Evolutionary conservation across 1,140 invertebrate genomes (phyloP).

Genomic region (Pseudachorutes palmiensis): DNA sequence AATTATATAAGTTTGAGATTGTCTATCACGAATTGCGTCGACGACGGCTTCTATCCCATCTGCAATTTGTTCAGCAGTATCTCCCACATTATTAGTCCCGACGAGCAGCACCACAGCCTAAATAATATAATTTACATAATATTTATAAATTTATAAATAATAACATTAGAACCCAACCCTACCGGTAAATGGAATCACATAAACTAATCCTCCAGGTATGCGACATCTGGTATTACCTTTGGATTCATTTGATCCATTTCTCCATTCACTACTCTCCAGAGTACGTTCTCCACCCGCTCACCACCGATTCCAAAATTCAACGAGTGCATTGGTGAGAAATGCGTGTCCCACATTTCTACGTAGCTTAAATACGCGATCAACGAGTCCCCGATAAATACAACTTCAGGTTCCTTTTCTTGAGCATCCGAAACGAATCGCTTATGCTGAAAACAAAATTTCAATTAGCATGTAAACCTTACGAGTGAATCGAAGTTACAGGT

Average conservation of each 20-base stretch:
- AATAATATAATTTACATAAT: slow-evolving; percentile 38
- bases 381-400: slow-evolving; percentile 83
- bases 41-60: slow-evolving; percentile 72
- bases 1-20: slow-evolving; percentile 67
- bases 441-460: slow-evolving; percentile 20
- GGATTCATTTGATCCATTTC: slow-evolving; percentile 78
- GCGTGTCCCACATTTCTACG: slow-evolving; percentile 69
- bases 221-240: no score
- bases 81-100: slow-evolving; percentile 75
- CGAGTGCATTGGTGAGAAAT: slow-evolving; percentile 62
- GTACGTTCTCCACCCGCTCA: slow-evolving; percentile 75
- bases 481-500: no score
- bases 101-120: slow-evolving; percentile 75
- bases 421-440: slow-evolving; percentile 50
- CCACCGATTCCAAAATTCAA: slow-evolving; percentile 80
- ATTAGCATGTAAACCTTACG: neutral
- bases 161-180: no score
- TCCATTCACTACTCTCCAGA: slow-evolving; percentile 81
- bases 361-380: slow-evolving; percentile 59
- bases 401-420: slow-evolving; percentile 76
- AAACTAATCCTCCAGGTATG: no score
- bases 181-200: no score
- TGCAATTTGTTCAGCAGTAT: slow-evolving; percentile 65
- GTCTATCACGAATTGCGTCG: slow-evolving; percentile 59
- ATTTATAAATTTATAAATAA: neutral